Evolutionary conservation across 1,140 invertebrate species (phyloP), one percentile per base, ranked within the genome.

Genomic region (Bilobella aurantiaca): DNA sequence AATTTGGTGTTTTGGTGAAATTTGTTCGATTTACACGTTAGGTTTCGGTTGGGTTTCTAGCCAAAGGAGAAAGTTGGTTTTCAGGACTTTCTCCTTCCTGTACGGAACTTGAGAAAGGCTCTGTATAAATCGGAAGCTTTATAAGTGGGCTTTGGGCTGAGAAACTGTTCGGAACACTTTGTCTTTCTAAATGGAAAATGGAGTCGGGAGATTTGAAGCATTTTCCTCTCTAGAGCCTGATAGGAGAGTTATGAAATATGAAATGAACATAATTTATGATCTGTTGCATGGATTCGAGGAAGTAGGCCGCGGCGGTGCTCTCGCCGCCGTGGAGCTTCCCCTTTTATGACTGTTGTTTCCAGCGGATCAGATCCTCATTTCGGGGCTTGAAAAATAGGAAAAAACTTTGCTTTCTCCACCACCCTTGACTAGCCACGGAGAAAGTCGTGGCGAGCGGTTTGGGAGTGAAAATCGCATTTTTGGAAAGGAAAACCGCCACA

Each of bases 261-360:
- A 53, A 18, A 53, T 53, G 49, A 53, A 53, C 34, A 23, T 53
- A 53, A 53, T 53, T 53, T 53, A 53, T 53, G 49, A 53, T 53
- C 49, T 53, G 49, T 53, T 53, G 49, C 49, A 53, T 12, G 23
- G 49, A 16, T 12, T 12, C 12, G 21, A 53, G 25, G 49, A 53
- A 53, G 14, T 53, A 53, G 49, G 49, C 14, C 49, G 49, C 14
- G 49, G 49, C 12, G 37, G n/a, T 42, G 37, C 8, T n/a, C 25
- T 53, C 49, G 49, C 34, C 18, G 8, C 18, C 18, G 18, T 42
- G 34, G 18, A 8, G 8, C 34, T 42, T 42, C 34, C 34, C 8
- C 8, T 53, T 53, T 53, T 53, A 5, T 23, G 14, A 18, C 49
- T 53, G 49, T 53, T 53, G 49, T 53, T 53, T 23, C 49, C 5